A percentile compares a stretch with the other conserved stretches of the same genome.
Evolutionary conservation across 2,888 invertebrate species (phyloP).

Genomic region (Yponomeuta malinellus): DNA sequence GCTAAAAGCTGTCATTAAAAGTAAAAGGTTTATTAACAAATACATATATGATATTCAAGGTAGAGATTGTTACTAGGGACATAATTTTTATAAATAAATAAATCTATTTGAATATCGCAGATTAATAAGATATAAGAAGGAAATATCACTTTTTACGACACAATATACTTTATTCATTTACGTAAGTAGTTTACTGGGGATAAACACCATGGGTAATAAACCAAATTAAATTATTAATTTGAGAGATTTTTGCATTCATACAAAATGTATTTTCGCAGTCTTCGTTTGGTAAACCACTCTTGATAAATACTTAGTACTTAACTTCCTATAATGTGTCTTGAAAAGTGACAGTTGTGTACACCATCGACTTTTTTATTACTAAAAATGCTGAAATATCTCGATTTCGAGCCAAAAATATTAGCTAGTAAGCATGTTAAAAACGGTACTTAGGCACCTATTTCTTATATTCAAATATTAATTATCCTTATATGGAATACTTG

Average conservation of each 20-base stretch:
- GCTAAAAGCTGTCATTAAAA: slow-evolving; percentile 66
- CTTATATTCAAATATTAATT: too few relatives aligned
- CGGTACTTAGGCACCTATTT: too few relatives aligned
- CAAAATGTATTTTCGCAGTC: slow-evolving; percentile 9
- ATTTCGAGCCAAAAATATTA: slow-evolving; percentile 36
- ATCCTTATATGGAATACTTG: too few relatives aligned
- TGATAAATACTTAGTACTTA: neutral
- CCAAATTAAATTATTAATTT: slow-evolving; percentile 43
- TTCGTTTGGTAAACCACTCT: neutral
- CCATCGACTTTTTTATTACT: slow-evolving; percentile 49
- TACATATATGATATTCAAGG: slow-evolving; percentile 56
- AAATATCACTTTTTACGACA: neutral
- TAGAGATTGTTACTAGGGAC: slow-evolving; percentile 74
- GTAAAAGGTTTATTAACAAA: slow-evolving; percentile 59
- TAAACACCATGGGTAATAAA: slow-evolving; percentile 42
- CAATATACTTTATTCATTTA: neutral
- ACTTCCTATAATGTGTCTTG: slow-evolving; percentile 27
- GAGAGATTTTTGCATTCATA: too few relatives aligned
- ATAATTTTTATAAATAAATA: slow-evolving; percentile 67
- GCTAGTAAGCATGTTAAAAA: neutral
- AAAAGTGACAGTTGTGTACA: slow-evolving; percentile 42
- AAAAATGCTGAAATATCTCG: slow-evolving; percentile 49
- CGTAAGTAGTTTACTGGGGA: slow-evolving; percentile 20
- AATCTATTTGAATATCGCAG: slow-evolving; percentile 21
- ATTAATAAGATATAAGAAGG: neutral